These are phyloP conservation scores for Lamellibrachia satsuma DNA, from an alignment of 2,888 invertebrate species.

Conservation along the genomic window DNA sequence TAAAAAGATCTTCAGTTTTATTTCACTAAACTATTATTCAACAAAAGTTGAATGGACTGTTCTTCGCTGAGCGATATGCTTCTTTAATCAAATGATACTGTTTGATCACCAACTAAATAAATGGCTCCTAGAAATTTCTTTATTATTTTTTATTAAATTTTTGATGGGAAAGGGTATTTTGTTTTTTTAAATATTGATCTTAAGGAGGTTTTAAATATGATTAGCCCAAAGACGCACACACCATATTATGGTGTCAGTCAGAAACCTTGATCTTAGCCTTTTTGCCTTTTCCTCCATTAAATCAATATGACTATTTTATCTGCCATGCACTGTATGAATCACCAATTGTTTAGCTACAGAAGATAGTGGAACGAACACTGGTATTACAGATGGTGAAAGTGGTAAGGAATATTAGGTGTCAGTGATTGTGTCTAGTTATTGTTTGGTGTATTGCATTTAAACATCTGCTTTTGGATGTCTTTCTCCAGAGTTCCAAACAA, in stretches of 20 bases:
- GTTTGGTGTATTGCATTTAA: neutral
- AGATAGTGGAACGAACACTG: neutral
- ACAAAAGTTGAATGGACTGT: too few species aligned
- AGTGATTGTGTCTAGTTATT: neutral
- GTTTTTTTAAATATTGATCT: too few species aligned
- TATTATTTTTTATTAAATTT: too few species aligned
- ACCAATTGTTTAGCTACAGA: neutral
- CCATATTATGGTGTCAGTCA: neutral
- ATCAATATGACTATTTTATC: neutral
- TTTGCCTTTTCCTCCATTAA: neutral
- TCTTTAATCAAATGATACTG: too few species aligned
- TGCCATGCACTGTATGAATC: neutral
- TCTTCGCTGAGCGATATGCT: too few species aligned
- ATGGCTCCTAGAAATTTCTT: too few species aligned
- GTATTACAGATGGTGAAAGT: neutral
- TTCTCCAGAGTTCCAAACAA: neutral
- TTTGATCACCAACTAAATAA: too few species aligned
- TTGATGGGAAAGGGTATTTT: too few species aligned
- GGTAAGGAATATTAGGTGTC: slow-evolving; percentile 1
- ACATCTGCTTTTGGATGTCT: slow-evolving; percentile 6
- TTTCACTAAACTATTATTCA: too few species aligned
- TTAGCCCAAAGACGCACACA: neutral
- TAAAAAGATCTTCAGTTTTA: too few species aligned
- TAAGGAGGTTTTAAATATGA: too few species aligned
- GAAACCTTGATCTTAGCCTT: neutral